Base-by-base conservation (phyloP, 2,888 invertebrate species). In the Hydroisotoma schaefferi region DNA sequence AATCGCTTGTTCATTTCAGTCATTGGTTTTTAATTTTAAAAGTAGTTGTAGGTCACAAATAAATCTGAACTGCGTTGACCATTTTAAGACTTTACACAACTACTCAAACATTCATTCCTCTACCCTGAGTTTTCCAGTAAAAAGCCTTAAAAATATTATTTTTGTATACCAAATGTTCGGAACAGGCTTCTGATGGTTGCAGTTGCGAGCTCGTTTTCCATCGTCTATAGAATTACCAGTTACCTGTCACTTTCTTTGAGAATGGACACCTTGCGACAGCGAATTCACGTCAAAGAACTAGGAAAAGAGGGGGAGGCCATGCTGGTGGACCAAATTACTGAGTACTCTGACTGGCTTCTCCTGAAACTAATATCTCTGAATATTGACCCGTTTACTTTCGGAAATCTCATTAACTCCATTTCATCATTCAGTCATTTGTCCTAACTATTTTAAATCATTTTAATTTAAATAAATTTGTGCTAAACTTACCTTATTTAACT, bases 331-430 rank as follows among this genome's bases (percentile, higher is more conserved):
- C 51, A 52, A 6, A 23, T 54, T 46, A 23, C 25, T 2, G 57
- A 57, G 20, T 12, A 22, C 2, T 54, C 65, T n/a, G 70, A 70
- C 37, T 71, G 71, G 71, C 55, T 71, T 15, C 61, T 71, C 8
- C 55, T 71, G 1, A 55, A 67, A 10, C 59, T 71, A 28, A 59
- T 71, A 6, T 59, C 65, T 2, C 44, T 69, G 6, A 71, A 71
- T 38, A 23, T 71, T 55, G 67, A 69, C 22, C 43, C 55, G 0
- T 55, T 54, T 5, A 61, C 64, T 12, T 71, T 70, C 55, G 60
- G 66, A 25, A 59, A 52, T 26, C 56, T 71, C 8, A 63, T 71
- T 37, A 33, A 44, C 18, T 54, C 59, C 28, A 62, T 70, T 26
- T n/a, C n/a, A n/a, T n/a, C n/a, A n/a, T n/a, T n/a, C n/a, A n/a